Evolutionary conservation across 2,113 vertebrate species (phyloP), one percentile per base, ranked within the genome.

Genomic region (Phycodurus eques): DNA sequence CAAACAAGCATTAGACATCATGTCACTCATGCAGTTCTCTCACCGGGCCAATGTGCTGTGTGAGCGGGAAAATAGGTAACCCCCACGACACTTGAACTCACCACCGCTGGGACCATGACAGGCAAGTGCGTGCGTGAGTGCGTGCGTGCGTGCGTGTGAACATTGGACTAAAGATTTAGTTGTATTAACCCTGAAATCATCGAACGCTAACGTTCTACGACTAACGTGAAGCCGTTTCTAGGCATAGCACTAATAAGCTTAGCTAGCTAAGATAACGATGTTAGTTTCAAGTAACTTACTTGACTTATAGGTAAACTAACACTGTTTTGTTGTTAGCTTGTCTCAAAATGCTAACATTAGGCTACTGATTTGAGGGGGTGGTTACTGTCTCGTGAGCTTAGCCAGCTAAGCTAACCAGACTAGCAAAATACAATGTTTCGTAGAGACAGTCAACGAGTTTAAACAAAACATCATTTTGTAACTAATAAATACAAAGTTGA

Each of bases 51-150:
- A 88, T 85, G 80, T 89, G 83, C 88, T 90, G 89, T 68, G 85
- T 87, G 81, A 73, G 89, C 85, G 76, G 85, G 83, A 92, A 90
- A 91, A 89, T 90, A 92, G 89, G 88, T 88, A 92, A 82, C 77
- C 88, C 94, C 84, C 79, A 74, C 76, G 88, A 84, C 87, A 88
- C 47, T 31, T 65, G 57, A 79, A 74, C 76, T 81, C 71, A 76
- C 47, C 74, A 81, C 73, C 74, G 67, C 13, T 65, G 85, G 83
- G 83, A 79, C 20, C 39, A 46, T 56, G 68, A 31, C 31, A 53
- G 56, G 64, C 53, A 22, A 11, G 54, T 27, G 46, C 6, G 35
- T 3, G 35, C 35, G 59, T 35, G 59, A 5, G 31, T 19, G 35
- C 35, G 59, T 35, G 59, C 13, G 31, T 19, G 35, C 9, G 5